These are phyloP conservation scores for Andrena trimmerana DNA, from an alignment of 2,888 invertebrate species.

Conservation along the genomic window DNA sequence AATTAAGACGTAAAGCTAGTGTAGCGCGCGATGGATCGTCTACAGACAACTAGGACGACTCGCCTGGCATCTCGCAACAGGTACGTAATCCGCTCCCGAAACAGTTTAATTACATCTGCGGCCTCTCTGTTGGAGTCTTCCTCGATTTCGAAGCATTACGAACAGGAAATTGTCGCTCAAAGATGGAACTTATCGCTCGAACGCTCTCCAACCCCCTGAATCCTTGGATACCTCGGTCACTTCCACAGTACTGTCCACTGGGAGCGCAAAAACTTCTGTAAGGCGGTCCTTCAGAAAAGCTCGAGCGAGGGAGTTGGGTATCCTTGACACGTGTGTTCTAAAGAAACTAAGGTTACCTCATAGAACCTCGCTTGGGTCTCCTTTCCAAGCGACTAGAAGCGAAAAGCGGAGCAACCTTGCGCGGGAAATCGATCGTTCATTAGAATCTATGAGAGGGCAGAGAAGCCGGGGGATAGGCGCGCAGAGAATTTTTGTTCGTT, in stretches of 20 bases:
- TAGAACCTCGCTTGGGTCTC: neutral
- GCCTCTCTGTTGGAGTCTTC: neutral
- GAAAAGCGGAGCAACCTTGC: neutral
- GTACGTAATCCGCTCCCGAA: neutral
- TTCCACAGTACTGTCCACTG: conserved; percentile 15
- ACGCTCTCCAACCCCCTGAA: neutral
- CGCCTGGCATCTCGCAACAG: neutral
- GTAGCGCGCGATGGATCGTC: neutral
- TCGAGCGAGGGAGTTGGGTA: conserved; percentile 36
- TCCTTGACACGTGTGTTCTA: conserved; percentile 40
- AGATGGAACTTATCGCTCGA: neutral
- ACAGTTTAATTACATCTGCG: conserved; percentile 28
- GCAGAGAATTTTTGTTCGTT: neutral
- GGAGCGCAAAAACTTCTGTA: conserved; percentile 7
- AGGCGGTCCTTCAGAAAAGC: conserved; percentile 5
- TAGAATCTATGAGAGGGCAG: neutral
- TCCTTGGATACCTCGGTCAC: conserved; percentile 23
- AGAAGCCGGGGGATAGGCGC: neutral
- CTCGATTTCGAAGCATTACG: neutral
- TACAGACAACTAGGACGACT: conserved; percentile 3
- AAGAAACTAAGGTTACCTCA: neutral
- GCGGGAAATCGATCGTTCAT: neutral
- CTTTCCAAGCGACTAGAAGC: neutral
- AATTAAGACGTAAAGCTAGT: neutral
- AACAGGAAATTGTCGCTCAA: neutral